These are phyloP conservation scores for Eurytoma adleriae DNA, from an alignment of 2,888 invertebrate genomes.

Conservation along the genomic window DNA sequence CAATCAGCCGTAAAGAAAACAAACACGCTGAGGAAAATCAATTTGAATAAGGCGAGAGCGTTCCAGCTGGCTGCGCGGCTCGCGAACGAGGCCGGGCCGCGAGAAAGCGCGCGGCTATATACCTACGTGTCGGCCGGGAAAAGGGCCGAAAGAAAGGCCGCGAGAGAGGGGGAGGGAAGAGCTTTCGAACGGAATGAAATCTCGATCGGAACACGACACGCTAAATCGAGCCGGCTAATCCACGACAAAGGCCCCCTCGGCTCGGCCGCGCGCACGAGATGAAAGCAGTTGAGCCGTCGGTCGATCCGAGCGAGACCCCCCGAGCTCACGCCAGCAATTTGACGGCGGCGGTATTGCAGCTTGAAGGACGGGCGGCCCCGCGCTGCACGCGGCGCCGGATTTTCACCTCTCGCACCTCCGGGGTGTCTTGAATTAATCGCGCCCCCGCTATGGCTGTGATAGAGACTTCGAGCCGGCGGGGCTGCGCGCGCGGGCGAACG, in stretches of 20 bases:
- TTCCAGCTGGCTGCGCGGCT: not conserved
- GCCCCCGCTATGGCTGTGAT: not conserved
- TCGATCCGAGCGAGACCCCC: not conserved
- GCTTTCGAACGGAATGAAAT: slow-evolving; percentile 23
- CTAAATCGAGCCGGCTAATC: slow-evolving; percentile 29
- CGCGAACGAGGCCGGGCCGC: not conserved
- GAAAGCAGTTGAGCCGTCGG: slow-evolving; percentile 37
- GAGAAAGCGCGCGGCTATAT: not conserved
- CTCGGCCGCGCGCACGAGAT: not conserved
- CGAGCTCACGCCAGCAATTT: slow-evolving; percentile 26
- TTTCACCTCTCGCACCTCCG: not conserved
- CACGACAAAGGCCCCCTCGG: not conserved
- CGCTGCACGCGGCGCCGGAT: slow-evolving; percentile 5
- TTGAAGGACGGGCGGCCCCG: slow-evolving; percentile 32
- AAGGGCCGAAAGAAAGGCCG: not conserved
- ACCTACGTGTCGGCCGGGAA: not conserved
- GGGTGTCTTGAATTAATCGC: slow-evolving; percentile 21
- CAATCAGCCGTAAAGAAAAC: slow-evolving; percentile 10
- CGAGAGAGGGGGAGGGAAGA: not conserved
- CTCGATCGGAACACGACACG: slow-evolving; percentile 31
- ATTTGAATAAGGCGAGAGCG: not conserved
- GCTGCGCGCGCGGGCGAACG: too few relatives aligned
- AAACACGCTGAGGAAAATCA: slow-evolving; percentile 22
- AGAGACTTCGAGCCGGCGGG: not conserved
- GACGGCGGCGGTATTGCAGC: not conserved